Conservation (phyloP, 2,113 vertebrate genomes). For the Sander lucioperca region DNA sequence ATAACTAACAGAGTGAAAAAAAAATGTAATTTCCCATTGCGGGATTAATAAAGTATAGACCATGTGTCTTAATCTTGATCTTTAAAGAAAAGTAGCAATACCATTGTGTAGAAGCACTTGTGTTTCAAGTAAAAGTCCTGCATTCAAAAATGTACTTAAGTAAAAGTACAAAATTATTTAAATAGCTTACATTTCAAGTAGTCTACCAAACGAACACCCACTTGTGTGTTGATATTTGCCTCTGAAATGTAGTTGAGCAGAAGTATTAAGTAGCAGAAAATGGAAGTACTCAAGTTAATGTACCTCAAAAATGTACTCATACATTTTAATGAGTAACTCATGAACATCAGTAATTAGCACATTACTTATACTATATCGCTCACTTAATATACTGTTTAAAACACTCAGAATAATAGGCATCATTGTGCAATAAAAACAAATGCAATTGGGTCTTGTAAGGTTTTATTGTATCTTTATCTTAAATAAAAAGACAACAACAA, state of each 20-base stretch:
- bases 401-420: not conserved
- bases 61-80: too few relatives aligned
- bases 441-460: conserved; percentile 44
- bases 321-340: not conserved
- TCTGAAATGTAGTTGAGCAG: not conserved
- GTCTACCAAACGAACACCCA: too few relatives aligned
- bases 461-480: conserved; percentile 81
- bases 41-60: not conserved
- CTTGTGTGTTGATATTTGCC: not conserved
- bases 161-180: too few relatives aligned
- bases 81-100: not conserved
- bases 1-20: too few relatives aligned
- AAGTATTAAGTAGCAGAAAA: too few relatives aligned
- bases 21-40: too few relatives aligned
- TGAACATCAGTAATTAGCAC: not conserved
- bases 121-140: not conserved
- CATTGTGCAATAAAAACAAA: conserved; percentile 18
- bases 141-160: not conserved
- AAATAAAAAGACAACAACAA: conserved; percentile 81
- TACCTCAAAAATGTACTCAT: not conserved
- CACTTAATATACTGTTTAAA: not conserved
- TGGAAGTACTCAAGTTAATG: too few relatives aligned
- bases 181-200: too few relatives aligned
- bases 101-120: not conserved
- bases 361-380: not conserved